A percentile compares a stretch with the other conserved stretches of the same genome.
These are phyloP conservation scores for Tachystola acroxantha DNA, from an alignment of 2,888 invertebrate genomes.

Conservation along the genomic window DNA sequence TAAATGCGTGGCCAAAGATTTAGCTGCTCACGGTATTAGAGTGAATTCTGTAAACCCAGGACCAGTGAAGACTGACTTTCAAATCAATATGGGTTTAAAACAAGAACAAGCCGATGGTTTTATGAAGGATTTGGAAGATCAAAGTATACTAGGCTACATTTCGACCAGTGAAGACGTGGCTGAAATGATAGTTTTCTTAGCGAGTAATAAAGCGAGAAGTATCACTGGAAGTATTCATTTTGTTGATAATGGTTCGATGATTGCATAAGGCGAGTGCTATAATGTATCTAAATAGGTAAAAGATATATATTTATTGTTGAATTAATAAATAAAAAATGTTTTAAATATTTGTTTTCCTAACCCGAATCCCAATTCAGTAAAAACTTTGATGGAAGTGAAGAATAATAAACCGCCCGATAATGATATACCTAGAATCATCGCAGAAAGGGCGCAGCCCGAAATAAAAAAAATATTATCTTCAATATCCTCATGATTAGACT, in stretches of 20 bases:
- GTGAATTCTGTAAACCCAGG: conserved; percentile 85
- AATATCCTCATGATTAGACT: no score
- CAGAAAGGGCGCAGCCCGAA: no score
- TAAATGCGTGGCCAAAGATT: conserved; percentile 80
- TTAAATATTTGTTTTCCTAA: no score
- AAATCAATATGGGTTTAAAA: conserved; percentile 1
- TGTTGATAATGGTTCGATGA: neutral
- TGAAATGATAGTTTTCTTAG: conserved; percentile 14
- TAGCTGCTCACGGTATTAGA: conserved; percentile 73
- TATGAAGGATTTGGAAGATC: neutral
- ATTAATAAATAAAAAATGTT: no score
- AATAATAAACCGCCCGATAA: no score
- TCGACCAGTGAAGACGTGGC: conserved; percentile 12
- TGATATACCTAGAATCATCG: no score
- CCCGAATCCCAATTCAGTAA: no score
- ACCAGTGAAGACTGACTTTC: conserved; percentile 64
- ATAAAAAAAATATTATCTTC: no score
- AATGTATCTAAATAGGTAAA: no score
- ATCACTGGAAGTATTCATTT: conserved; percentile 9
- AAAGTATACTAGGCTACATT: conserved; percentile 8
- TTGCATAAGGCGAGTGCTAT: neutral
- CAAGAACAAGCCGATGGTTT: neutral
- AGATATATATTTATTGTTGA: no score
- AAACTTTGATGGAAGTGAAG: no score
- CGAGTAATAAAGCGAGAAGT: conserved; percentile 15